Base-by-base conservation (phyloP, 1,140 invertebrate species). In the Ericerus pela region DNA sequence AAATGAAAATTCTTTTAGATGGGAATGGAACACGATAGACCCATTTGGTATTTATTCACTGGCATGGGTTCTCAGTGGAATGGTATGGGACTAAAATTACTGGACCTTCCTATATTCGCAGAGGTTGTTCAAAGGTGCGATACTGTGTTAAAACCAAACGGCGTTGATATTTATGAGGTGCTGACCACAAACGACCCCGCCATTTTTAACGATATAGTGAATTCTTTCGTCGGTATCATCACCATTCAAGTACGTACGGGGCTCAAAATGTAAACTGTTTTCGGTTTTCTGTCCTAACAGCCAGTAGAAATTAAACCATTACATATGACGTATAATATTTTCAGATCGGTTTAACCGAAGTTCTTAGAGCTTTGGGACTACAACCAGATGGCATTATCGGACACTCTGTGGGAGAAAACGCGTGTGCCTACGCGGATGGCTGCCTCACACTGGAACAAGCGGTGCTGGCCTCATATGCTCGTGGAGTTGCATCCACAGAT, bases 191-290 rank as follows among this genome's bases (percentile, higher is more conserved):
- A 70, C 2, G 72, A 79, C 58, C 73, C 76, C 14, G 68, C 67
- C 14, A 75, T 72, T 0, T 76, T 78, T 62, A 73, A 80, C n/a
- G 72, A 78, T 59, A 76, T 78, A 22, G 59, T 81, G 8, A 72
- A 82, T 60, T 77, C 78, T 1, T 84, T 88, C 66, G 74, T 87
- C 37, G 76, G 76, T 28, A 86, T 85, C 61, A 78, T 82, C 52
- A 84, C 89, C 18, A 80, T 96, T 57, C 86, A 89, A 73, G 82
- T 84, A 67, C 59, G 14, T n/a, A n/a, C n/a, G n/a, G n/a, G n/a
- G n/a, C n/a, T 14, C 51, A 53, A 52, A 29, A 27, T 51, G 28
- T 37, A 18, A 12, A 51, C 22, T 26, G 51, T 51, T 31, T 26
- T 28, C n/a, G 26, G 28, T 16, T 16, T 51, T 10, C n/a, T 5